phyloP scores from a whole-genome alignment of 2,797 vertebrate genomes.

The Falco biarmicus region DNA sequence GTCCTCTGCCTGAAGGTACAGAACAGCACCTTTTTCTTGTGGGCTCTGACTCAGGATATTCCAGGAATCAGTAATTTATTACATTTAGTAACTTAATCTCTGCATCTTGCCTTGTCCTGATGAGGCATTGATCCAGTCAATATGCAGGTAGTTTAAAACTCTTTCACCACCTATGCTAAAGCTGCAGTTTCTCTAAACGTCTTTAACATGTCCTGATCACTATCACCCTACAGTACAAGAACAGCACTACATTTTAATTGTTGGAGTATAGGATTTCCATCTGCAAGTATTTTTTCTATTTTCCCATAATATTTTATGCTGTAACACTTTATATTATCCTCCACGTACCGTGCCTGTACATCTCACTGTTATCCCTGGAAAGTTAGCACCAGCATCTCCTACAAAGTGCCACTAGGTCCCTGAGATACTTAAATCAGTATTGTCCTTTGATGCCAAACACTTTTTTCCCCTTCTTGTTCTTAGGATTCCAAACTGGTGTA shows the following conservation, averaged over 20 bases:
- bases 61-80: not conserved
- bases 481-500: not conserved
- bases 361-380: not conserved
- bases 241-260: fast-evolving
- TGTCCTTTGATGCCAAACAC: not conserved
- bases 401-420: not conserved
- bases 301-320: not conserved
- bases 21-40: not conserved
- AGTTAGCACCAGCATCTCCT: not conserved
- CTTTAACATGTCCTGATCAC: not conserved
- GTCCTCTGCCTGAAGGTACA: not conserved
- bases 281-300: not conserved
- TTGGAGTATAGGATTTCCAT: not conserved
- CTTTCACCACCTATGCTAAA: not conserved
- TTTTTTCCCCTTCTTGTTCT: not conserved
- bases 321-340: not conserved
- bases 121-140: not conserved
- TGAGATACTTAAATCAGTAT: not conserved
- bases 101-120: not conserved
- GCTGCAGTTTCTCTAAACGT: not conserved
- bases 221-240: not conserved
- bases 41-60: not conserved
- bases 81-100: not conserved
- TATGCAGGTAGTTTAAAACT: not conserved
- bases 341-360: not conserved